These are phyloP conservation scores for Synanthedon vespiformis DNA, from an alignment of 2,888 invertebrate species.

Conservation along the genomic window DNA sequence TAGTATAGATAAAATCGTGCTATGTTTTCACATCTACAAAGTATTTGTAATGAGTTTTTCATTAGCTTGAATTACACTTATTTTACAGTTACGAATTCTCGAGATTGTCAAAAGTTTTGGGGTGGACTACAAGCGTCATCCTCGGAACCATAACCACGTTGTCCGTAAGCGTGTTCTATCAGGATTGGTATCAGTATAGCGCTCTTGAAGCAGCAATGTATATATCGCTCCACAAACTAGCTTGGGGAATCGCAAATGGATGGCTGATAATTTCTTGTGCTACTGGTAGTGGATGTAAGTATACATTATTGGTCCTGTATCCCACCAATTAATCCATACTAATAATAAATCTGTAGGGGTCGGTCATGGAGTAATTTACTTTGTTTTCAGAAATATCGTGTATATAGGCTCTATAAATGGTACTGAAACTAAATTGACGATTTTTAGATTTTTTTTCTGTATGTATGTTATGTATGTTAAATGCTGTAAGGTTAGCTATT, in stretches of 20 bases:
- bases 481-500: no score
- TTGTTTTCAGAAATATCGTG: no score
- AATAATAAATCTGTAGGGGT: no score
- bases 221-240: conserved; percentile 73
- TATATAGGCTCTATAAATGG: no score
- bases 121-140: conserved; percentile 43
- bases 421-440: no score
- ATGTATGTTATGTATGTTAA: no score
- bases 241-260: conserved; percentile 76
- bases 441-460: no score
- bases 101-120: conserved; percentile 31
- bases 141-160: conserved; percentile 71
- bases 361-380: no score
- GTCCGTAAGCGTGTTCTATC: conserved; percentile 74
- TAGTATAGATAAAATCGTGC: no score
- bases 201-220: conserved; percentile 74
- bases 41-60: no score
- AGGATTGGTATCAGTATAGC: conserved; percentile 70
- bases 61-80: not conserved
- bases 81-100: conserved; percentile 45
- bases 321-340: no score
- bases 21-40: no score
- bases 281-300: conserved; percentile 74
- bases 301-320: not conserved
- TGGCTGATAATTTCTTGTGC: conserved; percentile 78